Evolutionary conservation across 1,140 invertebrate species (phyloP).

Genomic region (Campoletis sonorensis): DNA sequence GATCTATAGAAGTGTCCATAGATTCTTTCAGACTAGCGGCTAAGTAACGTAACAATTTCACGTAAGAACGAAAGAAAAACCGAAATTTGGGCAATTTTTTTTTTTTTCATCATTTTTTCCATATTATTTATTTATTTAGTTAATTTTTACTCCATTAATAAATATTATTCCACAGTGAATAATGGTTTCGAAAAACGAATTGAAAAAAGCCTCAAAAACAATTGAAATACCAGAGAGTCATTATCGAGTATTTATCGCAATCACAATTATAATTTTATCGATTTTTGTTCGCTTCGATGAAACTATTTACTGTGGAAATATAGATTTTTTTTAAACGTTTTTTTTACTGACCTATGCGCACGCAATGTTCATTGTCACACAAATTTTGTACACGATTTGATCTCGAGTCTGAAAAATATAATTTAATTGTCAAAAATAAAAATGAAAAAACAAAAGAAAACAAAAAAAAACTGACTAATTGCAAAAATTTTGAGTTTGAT

Average conservation of each 20-base stretch:
- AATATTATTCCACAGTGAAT: too few species aligned
- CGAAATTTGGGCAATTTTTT: background rate
- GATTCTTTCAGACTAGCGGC: conserved; percentile 74
- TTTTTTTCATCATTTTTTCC: background rate
- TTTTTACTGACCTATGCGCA: conserved; percentile 68
- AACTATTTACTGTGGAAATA: background rate
- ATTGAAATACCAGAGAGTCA: too few species aligned
- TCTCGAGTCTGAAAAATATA: conserved; percentile 58
- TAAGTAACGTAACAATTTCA: conserved; percentile 51
- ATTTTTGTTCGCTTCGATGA: background rate
- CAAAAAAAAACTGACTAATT: too few species aligned
- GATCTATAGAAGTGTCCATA: conserved; percentile 72
- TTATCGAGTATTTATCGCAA: background rate
- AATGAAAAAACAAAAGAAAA: too few species aligned
- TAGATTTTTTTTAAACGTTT: background rate
- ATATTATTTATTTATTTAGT: background rate
- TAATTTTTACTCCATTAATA: background rate
- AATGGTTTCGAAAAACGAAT: too few species aligned
- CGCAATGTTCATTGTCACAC: conserved; percentile 70
- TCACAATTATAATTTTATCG: background rate
- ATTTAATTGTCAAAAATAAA: too few species aligned
- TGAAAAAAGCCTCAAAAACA: too few species aligned
- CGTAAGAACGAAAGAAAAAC: conserved; percentile 43
- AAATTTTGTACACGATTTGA: conserved; percentile 45
- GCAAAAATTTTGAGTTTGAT: too few species aligned